Conservation (phyloP, 2,888 invertebrate genomes). For the Lochmaea crataegi region DNA sequence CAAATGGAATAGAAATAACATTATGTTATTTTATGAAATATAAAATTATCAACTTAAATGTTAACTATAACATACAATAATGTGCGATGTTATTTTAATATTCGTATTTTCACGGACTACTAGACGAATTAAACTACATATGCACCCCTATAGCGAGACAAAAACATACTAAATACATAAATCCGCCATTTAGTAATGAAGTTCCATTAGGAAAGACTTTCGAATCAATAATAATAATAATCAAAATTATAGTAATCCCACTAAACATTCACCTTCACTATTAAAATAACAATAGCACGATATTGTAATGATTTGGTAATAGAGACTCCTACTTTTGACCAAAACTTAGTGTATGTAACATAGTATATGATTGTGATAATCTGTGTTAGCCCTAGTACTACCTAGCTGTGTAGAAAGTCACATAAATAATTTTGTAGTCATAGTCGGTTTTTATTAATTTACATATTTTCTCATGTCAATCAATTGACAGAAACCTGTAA, state of each 20-base stretch:
- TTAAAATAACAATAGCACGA: neutral
- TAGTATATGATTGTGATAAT: constrained; percentile 48
- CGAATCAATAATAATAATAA: too few species aligned
- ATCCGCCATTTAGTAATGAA: too few species aligned
- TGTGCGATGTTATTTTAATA: neutral
- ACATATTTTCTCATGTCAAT: constrained; percentile 14
- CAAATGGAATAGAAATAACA: neutral
- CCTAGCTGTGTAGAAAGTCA: constrained; percentile 25
- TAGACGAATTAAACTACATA: too few species aligned
- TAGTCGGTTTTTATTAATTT: constrained; percentile 40
- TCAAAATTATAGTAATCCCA: too few species aligned
- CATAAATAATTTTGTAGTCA: constrained; percentile 29
- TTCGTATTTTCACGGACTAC: neutral
- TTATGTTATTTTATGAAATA: too few species aligned
- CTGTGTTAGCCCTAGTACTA: constrained; percentile 41
- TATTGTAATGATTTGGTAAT: neutral
- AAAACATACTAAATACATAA: too few species aligned
- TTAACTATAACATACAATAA: neutral
- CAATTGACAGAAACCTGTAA: constrained; percentile 54
- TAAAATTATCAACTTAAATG: too few species aligned
- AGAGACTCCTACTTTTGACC: constrained; percentile 38
- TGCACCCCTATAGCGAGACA: too few species aligned
- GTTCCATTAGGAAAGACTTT: too few species aligned
- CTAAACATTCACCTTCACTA: too few species aligned
- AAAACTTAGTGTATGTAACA: constrained; percentile 38